Base-by-base conservation (phyloP, 2,888 invertebrate species). In the Macrosiphum euphorbiae region DNA sequence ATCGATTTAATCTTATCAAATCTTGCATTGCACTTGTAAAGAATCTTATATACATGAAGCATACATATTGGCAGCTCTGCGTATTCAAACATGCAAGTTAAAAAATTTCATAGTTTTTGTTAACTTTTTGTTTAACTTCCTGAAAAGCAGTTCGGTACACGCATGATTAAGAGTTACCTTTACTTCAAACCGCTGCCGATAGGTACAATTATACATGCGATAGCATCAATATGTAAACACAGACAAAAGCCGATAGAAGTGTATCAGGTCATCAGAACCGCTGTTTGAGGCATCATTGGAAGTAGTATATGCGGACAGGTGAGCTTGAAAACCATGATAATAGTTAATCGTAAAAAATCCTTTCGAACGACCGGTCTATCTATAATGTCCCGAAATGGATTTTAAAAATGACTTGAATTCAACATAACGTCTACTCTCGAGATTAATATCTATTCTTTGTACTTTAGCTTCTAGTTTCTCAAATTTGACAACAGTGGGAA, bases 1-100 rank as follows among this genome's bases (percentile, higher is more conserved):
- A 78, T 78, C 67, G n/a, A 35, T 67, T n/a, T 78, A 52, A 78
- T 78, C 78, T 78, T 35, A 78, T 78, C 78, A 78, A 78, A 78
- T 78, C 50, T 28, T 41, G 41, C 44, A 26, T 52, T 35, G 50
- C 87, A 67, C 50, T n/a, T n/a, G 47, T 47, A 87, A 92, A 87
- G 11, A 55, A 55, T 44, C 16, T 28, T 78, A 20, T 78, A 20
- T 1, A 35, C 1, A 20, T 20, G 20, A 78, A 78, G 20, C 20
- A 20, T 78, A 35, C 35, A 78, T 16, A 67, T 67, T 20, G 35
- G 16, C 7, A 35, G 3, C 35, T 78, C 0, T 8, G 26, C 7
- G 7, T 35, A 78, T 78, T 78, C 20, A 35, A 78, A 35, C 35
- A 78, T 78, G 35, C 35, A 20, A 78, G 20, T 8, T 3, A 20